These are phyloP conservation scores for Gyrodactylus bullatarudis DNA, from an alignment of 1,140 invertebrate species.

Conservation along the genomic window DNA sequence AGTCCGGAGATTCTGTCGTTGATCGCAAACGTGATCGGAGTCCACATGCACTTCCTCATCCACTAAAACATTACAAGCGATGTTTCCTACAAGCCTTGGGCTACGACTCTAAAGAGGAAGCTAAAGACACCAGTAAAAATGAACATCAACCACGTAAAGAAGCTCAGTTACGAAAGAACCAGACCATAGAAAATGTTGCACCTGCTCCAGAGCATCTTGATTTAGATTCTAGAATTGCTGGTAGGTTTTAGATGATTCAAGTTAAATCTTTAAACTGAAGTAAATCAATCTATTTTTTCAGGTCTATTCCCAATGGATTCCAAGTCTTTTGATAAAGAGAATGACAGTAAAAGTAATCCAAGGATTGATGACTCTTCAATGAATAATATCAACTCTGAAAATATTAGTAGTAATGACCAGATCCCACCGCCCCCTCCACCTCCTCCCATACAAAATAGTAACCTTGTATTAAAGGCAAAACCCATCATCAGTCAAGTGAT, in stretches of 20 bases:
- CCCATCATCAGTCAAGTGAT: not conserved
- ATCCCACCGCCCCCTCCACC: not conserved
- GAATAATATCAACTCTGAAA: too few relatives aligned
- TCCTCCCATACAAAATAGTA: not conserved
- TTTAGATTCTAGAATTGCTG: not conserved
- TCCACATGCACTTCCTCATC: not conserved
- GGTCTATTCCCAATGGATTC: too few relatives aligned
- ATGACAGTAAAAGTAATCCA: too few relatives aligned
- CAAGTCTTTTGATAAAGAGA: too few relatives aligned
- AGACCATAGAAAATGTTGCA: not conserved
- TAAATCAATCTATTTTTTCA: too few relatives aligned
- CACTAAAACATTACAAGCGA: not conserved
- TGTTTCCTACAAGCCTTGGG: not conserved
- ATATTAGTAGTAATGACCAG: too few relatives aligned
- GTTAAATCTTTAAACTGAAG: too few relatives aligned
- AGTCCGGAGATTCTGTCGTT: not conserved
- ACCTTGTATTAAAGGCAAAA: not conserved
- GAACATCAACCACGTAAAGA: too few relatives aligned
- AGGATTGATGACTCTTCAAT: too few relatives aligned
- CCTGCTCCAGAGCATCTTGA: not conserved
- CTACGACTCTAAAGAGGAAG: not conserved
- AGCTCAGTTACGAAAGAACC: too few relatives aligned
- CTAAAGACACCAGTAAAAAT: not conserved
- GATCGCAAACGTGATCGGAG: not conserved
- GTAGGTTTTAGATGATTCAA: too few relatives aligned